Base-by-base conservation (phyloP, 2,113 vertebrate genomes). In the Electrona antarctica region DNA sequence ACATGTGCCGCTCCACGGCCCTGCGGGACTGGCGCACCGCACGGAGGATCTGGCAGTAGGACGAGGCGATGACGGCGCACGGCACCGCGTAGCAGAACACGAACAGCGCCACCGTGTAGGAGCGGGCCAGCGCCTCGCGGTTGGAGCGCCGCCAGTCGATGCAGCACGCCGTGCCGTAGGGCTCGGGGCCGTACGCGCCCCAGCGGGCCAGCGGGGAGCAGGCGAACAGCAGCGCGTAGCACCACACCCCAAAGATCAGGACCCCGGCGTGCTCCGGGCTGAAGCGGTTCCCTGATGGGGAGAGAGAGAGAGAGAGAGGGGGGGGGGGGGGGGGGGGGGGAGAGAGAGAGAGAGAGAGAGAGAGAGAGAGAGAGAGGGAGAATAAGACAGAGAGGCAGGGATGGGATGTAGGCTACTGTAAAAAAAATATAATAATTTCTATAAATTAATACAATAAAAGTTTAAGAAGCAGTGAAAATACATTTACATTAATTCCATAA, bases 101-200 rank as follows among this genome's bases (percentile, higher is more conserved):
- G 52, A 92, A 91, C 7, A 92, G 86, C 49, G 52, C 87, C 29
- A 83, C 1, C 0, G 68, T 87, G 74, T 90, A 92, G 60, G 90
- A 92, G 71, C 69, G 84, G 48, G 85, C 83, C 21, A 58, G 33
- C 0, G 51, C 0, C 0, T 87, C 73, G 33, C 29, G 11, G 3
- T 82, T 90, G 68, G 82, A 82, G 12, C 76, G 74, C 13, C 0
- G 66, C 90, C 89, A 90, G 73, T 91, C 86, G 62, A 91, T 89
- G 69, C 90, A 93, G 73, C 90, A 91, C 15, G 89, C 90, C 29
- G 90, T 93, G 33, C 90, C 90, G 0, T 91, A 92, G 1, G 90
- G 90, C 56, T 92, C 89, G 0, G 67, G 75, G 63, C 85, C 88
- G 0, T 91, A 92, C 51, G 84, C 74, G 21, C 90, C 90, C 89